A percentile compares a stretch with the other conserved stretches of the same genome.
These are phyloP conservation scores for Patiria miniata DNA, from an alignment of 35 echinoderm and acorn worm genomes.

Conservation along the genomic window DNA sequence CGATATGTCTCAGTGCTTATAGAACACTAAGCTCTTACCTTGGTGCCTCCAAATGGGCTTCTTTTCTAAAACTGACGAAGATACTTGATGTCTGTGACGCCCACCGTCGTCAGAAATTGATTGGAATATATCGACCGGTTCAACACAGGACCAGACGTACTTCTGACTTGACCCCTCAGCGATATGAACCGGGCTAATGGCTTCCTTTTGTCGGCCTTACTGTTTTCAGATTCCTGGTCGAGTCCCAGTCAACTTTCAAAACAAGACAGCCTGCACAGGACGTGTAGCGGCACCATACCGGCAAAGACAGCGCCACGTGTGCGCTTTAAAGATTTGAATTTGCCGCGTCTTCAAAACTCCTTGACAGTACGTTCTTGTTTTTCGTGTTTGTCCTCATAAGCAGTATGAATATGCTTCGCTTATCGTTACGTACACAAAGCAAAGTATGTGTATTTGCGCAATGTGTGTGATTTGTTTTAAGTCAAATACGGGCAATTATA, in stretches of 20 bases:
- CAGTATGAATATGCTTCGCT: too few relatives aligned
- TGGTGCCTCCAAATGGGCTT: too few relatives aligned
- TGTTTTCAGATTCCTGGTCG: constrained; percentile 13
- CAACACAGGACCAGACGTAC: not conserved
- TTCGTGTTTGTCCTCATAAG: too few relatives aligned
- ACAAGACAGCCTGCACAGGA: not conserved
- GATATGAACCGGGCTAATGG: not conserved
- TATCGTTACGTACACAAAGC: too few relatives aligned
- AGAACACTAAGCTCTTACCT: not conserved
- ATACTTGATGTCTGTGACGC: not conserved
- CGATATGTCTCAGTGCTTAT: not conserved
- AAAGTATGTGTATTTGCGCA: too few relatives aligned
- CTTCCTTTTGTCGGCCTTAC: not conserved
- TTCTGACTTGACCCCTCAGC: not conserved
- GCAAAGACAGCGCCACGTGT: not conserved
- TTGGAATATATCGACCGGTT: not conserved
- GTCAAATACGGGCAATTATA: too few relatives aligned
- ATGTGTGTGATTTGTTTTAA: too few relatives aligned
- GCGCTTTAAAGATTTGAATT: not conserved
- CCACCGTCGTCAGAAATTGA: not conserved
- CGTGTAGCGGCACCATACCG: not conserved
- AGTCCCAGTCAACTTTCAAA: not conserved
- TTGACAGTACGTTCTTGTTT: not conserved
- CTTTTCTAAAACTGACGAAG: not conserved
- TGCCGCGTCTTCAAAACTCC: not conserved